Base-by-base conservation (phyloP, 92 coral and sea anemone genomes). In the Micromussa lordhowensis region DNA sequence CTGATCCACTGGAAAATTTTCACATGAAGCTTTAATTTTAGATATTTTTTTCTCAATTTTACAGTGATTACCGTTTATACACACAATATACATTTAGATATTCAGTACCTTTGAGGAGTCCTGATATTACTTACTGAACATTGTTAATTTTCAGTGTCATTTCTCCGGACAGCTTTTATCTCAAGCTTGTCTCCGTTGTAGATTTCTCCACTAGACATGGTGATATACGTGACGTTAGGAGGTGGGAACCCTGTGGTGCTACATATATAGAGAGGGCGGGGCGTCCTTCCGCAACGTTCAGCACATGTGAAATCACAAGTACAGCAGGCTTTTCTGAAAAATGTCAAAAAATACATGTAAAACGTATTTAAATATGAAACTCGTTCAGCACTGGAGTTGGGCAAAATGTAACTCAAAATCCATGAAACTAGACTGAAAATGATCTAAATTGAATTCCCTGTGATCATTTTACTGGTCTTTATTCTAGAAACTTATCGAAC, bases 71-170 rank as follows among this genome's bases (percentile, higher is more conserved):
- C 69, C 24, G 14, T 21, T 63, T 26, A 49, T 77, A 86, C 96
- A 89, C 81, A 94, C 96, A 91, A 40, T 75, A 38, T 5, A 86
- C 87, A 48, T 91, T 82, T 21, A 91, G 68, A 26, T 64, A 86
- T 21, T 79, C 90, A 40, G 73, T 24, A 26, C 53, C 51, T 58
- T 36, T 80, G 17, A 31, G 31, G 14, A 79, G 63, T 6, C 36
- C 22, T 54, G 91, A 90, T 58, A 81, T 86, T 91, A n/a, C 36
- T 31, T 36, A 88, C 91, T 30, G 55, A 48, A 40, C 93, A 86
- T 11, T 77, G 32, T 70, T 91, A 91, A 78, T 86, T 28, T 4
- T 91, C 91, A 35, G 72, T 22, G 24, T 91, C 88, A 38, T 82
- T 82, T 30, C 83, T 36, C 38, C 55, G 61, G 55, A 55, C 81